Evolutionary conservation across 2,113 vertebrate species (phyloP), one percentile per base, ranked within the genome.

Genomic region (Pterocles orientalis): DNA sequence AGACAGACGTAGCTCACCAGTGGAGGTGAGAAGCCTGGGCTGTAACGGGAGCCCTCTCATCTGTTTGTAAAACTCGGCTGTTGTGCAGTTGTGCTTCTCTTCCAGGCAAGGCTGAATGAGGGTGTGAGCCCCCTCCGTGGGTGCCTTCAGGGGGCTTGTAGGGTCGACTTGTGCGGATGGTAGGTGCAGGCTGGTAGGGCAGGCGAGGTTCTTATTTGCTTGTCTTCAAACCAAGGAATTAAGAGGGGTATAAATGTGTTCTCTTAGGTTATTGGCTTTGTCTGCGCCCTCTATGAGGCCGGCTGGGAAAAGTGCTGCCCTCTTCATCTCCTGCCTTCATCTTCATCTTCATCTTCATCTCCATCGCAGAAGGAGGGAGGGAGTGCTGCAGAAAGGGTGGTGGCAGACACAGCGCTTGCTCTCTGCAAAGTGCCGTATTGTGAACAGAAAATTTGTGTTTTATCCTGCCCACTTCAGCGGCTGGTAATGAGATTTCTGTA

Each of bases 311-410:
- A 9, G 4, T 0, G 24, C 56, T 48, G n/a, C 48, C 57, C 12
- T 0, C 36, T 34, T 24, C 31, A 12, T 7, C 56, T 31, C 36
- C 36, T 15, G 39, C 39, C 39, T 39, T 39, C 39, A n/a, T n/a
- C n/a, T n/a, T n/a, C n/a, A n/a, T n/a, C n/a, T n/a, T n/a, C n/a
- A n/a, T n/a, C 39, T 39, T 39, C 39, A 9, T 39, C 39, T 39
- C 39, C 39, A 39, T 39, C 10, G 10, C 39, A 39, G 26, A 14
- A 50, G 50, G 65, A 57, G 17, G 34, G 25, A 19, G 29, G 10
- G 18, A 14, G n/a, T 2, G 7, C 39, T 9, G 1, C 28, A 8
- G 65, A 7, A 68, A 10, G 69, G 2, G 9, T 14, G 2, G 3
- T 6, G 31, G 68, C 23, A 26, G n/a, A 8, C n/a, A 4, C 33